These are phyloP conservation scores for Notolepis coatsorum DNA, from an alignment of 2,797 vertebrate species.

Conservation along the genomic window DNA sequence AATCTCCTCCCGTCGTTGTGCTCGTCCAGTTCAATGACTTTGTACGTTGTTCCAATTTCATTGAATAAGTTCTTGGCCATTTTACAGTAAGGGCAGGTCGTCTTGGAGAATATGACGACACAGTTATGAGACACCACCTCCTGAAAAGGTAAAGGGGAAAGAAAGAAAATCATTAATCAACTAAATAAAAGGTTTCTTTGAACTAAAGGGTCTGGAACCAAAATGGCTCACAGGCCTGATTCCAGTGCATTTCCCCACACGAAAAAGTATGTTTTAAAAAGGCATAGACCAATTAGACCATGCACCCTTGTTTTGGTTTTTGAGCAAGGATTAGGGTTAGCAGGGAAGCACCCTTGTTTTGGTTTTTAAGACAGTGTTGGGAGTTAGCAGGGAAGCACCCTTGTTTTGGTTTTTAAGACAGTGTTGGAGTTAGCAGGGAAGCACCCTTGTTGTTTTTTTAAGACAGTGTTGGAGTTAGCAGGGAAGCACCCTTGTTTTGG, in stretches of 20 bases:
- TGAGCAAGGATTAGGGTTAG: too few species aligned
- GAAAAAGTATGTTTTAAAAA: too few species aligned
- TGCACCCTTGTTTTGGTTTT: too few species aligned
- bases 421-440: too few species aligned
- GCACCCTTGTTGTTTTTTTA: too few species aligned
- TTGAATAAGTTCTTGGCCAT: slow-evolving; percentile 95
- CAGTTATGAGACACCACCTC: slow-evolving; percentile 91
- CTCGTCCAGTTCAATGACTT: slow-evolving; percentile 90
- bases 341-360: too few species aligned
- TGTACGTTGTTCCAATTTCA: slow-evolving; percentile 88
- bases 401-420: too few species aligned
- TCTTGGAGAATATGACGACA: slow-evolving; percentile 98
- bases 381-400: too few species aligned
- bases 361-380: too few species aligned
- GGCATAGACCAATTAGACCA: too few species aligned
- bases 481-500: too few species aligned
- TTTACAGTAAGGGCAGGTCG: slow-evolving; percentile 91
- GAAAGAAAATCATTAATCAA: background rate
- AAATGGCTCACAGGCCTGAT: background rate
- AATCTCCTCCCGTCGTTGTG: slow-evolving; percentile 87
- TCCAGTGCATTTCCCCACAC: background rate
- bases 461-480: too few species aligned
- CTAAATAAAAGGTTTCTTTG: background rate
- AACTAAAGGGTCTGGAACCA: background rate
- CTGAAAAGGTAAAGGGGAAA: slow-evolving; percentile 68